Percentiles rank a stretch among this genome's conserved stretches.
These are phyloP conservation scores for Tyrophagus putrescentiae DNA, from an alignment of 1,140 invertebrate genomes.

Conservation along the genomic window DNA sequence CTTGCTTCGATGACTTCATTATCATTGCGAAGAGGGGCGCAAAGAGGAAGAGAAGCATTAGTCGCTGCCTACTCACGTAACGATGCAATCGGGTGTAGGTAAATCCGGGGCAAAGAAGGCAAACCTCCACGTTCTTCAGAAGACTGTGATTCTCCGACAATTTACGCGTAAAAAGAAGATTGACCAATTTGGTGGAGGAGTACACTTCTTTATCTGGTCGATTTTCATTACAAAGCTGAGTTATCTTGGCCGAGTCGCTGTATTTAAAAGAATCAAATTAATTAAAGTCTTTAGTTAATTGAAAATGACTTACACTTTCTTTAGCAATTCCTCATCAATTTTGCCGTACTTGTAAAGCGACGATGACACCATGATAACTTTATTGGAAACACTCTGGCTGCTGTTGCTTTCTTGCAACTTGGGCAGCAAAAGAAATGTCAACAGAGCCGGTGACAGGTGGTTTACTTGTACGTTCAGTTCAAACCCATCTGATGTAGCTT, in stretches of 20 bases:
- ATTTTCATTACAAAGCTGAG: neutral
- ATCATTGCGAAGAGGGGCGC: conserved; percentile 17
- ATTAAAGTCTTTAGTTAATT: conserved; percentile 7
- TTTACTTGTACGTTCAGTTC: conserved; percentile 50
- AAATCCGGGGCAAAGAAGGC: conserved; percentile 25
- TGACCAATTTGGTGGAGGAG: conserved; percentile 70
- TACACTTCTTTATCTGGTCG: conserved; percentile 43
- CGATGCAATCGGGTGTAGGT: conserved; percentile 26
- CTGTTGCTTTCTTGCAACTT: conserved; percentile 35
- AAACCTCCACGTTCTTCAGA: conserved; percentile 14
- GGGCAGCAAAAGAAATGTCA: conserved; percentile 61
- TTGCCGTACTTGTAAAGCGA: neutral
- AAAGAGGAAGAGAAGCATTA: neutral
- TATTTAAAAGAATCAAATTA: conserved; percentile 7
- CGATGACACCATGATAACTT: conserved; percentile 14
- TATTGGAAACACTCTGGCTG: no score
- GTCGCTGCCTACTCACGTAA: conserved; percentile 17
- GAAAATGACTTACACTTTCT: conserved; percentile 16
- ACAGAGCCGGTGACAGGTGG: conserved; percentile 37
- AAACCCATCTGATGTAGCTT: conserved; percentile 57
- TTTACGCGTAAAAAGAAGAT: conserved; percentile 69
- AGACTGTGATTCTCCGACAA: conserved; percentile 53
- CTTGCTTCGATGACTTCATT: conserved; percentile 37
- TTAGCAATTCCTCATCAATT: conserved; percentile 20
- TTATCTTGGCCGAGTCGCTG: neutral